Base-by-base conservation (phyloP, 1,140 invertebrate genomes). In the Planococcus citri region DNA sequence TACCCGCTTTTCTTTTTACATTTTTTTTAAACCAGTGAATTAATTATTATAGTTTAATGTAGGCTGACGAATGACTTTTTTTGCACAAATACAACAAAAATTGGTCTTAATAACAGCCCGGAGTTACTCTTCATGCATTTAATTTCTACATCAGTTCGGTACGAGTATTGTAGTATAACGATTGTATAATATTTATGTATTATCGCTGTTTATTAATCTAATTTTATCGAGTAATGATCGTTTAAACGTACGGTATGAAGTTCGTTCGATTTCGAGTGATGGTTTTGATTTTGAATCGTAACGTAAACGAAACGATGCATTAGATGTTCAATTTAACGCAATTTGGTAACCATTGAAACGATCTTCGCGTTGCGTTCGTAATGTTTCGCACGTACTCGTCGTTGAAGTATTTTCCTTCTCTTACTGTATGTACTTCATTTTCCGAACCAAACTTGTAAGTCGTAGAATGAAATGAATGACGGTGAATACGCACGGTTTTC, bases 151-250 rank as follows among this genome's bases (percentile, higher is more conserved):
- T 4, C 60, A 64, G 60, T 64, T 64, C 60, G 60, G 60, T 64
- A 64, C 20, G 20, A 64, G 60, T 64, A 64, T 64, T 24, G 60
- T 64, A 64, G 10, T 24, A 64, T 64, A 64, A 64, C 60, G 2
- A n/a, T 4, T 25, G 24, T 64, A 64, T 25, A 25, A 64, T 64
- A 24, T 64, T 64, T 64, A 24, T 25, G 2, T n/a, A n/a, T n/a
- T n/a, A n/a, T n/a, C n/a, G n/a, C n/a, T n/a, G n/a, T 64, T 64
- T 25, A 25, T 64, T 64, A 60, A 17, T 24, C 17, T 64, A 64
- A 25, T 64, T 58, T 64, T 64, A 25, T 27, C 22, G 24, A 3
- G 6, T 64, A 64, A 10, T 64, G 24, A 14, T 64, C 60, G 51
- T 58, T 58, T 9, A 41, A 41, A 58, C 51, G 51, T 58, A 58